Base-by-base conservation (phyloP, 2,113 vertebrate genomes). In the Hydrochoerus hydrochaeris region DNA sequence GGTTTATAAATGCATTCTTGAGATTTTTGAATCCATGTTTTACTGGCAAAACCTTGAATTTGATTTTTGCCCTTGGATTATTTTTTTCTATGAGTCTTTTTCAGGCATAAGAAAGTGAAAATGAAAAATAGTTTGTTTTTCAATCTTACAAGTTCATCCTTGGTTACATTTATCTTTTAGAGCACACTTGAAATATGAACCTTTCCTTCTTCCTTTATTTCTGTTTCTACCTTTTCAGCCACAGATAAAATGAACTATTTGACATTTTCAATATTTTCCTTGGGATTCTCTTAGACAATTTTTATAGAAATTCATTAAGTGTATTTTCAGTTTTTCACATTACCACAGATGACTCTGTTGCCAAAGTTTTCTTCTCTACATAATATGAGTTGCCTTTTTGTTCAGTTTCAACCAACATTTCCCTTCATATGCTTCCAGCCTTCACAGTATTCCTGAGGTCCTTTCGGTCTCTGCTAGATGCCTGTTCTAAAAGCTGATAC, bases 201-300 rank as follows among this genome's bases (percentile, higher is more conserved):
- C 5, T 58, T 57, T 57, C 54, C 54, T 57, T 57, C 54, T 57
- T 19, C 54, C 54, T 57, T 20, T 57, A 20, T 77, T 92, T 93
- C 69, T 77, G 11, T 95, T 92, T 92, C 60, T 65, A 67, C 19
- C 38, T 41, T 93, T 89, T 93, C 46, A 85, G 54, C 22, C 30
- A n/a, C 35, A 85, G 35, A 52, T 85, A 80, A 93, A 96, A 90
- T 65, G 44, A 89, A 67, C 41, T 71, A 89, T 62, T 90, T 85
- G 86, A 44, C 44, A 75, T 46, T 92, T 85, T 69, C 7, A 35
- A 3, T 84, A 22, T 92, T 87, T 92, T 89, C 84, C 67, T 67
- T 78, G 69, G 85, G 67, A 88, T 84, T 95, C 60, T 67, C 85
- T 92, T 58, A 92, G 24, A 41, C 24, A 77, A 26, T 67, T 30